Percentiles rank a stretch among this genome's conserved stretches.
phyloP scores from a whole-genome alignment of 2,113 vertebrate genomes.

The Lates calcarifer region DNA sequence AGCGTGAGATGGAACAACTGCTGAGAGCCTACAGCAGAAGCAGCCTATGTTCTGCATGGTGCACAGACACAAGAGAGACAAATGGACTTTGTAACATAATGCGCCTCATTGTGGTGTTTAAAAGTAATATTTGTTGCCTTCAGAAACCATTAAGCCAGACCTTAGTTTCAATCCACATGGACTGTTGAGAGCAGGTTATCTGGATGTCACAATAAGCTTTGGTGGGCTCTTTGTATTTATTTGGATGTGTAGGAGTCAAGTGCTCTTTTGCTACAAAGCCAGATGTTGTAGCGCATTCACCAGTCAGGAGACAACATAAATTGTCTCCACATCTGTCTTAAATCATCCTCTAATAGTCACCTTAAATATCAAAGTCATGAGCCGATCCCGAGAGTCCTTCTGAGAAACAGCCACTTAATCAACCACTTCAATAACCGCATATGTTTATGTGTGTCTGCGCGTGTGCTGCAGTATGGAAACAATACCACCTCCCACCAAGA shows the following conservation, averaged over 20 bases:
- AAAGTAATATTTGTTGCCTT: conserved; percentile 21
- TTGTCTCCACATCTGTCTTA: conserved; percentile 41
- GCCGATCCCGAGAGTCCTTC: conserved; percentile 19
- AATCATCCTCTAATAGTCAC: conserved; percentile 58
- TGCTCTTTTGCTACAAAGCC: not conserved
- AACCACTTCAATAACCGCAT: conserved; percentile 19
- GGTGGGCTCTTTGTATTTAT: conserved; percentile 30
- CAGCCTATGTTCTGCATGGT: not conserved
- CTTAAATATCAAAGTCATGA: conserved; percentile 46
- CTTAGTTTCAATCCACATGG: not conserved
- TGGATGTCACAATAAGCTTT: conserved; percentile 25
- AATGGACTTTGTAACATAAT: conserved; percentile 17
- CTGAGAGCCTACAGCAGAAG: not conserved
- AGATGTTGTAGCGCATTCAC: not conserved
- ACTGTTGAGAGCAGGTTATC: conserved; percentile 44
- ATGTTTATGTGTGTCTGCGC: conserved; percentile 1
- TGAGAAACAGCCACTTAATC: conserved; percentile 41
- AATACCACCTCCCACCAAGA: conserved; percentile 35
- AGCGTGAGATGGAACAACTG: conserved; percentile 23
- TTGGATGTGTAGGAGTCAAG: conserved; percentile 39
- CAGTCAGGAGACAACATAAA: conserved; percentile 1
- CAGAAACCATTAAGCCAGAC: conserved; percentile 42
- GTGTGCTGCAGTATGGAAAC: conserved; percentile 32
- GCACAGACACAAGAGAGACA: conserved; percentile 36
- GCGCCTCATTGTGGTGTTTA: not conserved